Evolutionary conservation across 2,797 vertebrate genomes (phyloP).

Genomic region (Siniperca scherzeri): DNA sequence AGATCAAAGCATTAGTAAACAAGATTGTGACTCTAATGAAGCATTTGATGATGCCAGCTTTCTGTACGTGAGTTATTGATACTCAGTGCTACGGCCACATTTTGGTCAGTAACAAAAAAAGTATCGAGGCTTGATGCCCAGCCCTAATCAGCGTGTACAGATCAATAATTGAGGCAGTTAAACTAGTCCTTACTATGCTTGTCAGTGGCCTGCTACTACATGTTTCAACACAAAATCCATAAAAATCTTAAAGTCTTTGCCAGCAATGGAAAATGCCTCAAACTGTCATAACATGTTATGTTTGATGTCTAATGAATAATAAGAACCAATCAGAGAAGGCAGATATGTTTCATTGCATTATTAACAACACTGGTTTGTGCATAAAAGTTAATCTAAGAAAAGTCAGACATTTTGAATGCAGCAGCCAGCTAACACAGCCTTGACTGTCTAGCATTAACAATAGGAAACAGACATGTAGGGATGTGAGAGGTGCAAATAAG

Average conservation of each 20-base stretch:
- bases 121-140: not conserved
- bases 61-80: not conserved
- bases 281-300: not conserved
- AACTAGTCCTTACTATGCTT: not conserved
- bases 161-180: not conserved
- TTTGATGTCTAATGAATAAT: not conserved
- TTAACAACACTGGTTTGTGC: slow-evolving; percentile 1
- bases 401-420: not conserved
- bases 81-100: not conserved
- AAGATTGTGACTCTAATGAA: not conserved
- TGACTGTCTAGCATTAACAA: slow-evolving; percentile 25
- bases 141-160: not conserved
- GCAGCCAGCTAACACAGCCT: not conserved
- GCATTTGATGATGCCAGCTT: not conserved
- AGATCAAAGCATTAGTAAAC: not conserved
- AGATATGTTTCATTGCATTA: not conserved
- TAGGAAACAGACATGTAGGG: slow-evolving; percentile 31
- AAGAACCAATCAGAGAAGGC: not conserved
- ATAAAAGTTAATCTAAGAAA: not conserved
- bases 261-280: not conserved
- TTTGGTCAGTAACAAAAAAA: not conserved
- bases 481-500: slow-evolving; percentile 37
- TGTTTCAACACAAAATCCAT: slow-evolving; percentile 2
- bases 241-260: not conserved
- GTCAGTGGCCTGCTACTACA: not conserved